Percentiles rank a stretch among this genome's conserved stretches.
phyloP scores from a whole-genome alignment of 2,113 vertebrate species.

The Cercocebus atys region DNA sequence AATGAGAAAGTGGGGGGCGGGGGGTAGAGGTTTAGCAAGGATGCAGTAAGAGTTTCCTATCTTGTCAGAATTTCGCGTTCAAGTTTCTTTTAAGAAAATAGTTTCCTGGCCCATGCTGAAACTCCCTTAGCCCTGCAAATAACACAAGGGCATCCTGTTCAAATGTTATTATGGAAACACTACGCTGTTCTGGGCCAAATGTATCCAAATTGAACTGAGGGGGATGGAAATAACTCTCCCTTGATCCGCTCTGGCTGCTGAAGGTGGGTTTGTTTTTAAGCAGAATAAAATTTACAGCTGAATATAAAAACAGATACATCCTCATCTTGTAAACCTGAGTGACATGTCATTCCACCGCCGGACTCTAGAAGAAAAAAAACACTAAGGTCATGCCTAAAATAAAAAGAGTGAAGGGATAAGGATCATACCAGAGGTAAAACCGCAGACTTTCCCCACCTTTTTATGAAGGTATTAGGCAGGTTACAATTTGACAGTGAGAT shows the following conservation, averaged over 20 bases:
- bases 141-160: slow-evolving; percentile 84
- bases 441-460: slow-evolving; percentile 84
- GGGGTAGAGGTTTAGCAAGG: background rate
- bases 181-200: slow-evolving; percentile 78
- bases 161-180: slow-evolving; percentile 84
- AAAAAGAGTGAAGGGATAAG: slow-evolving; percentile 84
- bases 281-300: slow-evolving; percentile 83
- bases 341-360: slow-evolving; percentile 82
- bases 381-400: slow-evolving; percentile 86
- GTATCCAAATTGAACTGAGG: slow-evolving; percentile 80
- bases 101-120: slow-evolving; percentile 83
- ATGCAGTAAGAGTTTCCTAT: slow-evolving; percentile 78
- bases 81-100: slow-evolving; percentile 83
- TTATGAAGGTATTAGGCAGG: slow-evolving; percentile 77
- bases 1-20: background rate
- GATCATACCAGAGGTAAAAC: slow-evolving; percentile 85
- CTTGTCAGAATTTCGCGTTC: slow-evolving; percentile 82
- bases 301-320: slow-evolving; percentile 86
- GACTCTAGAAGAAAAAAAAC: slow-evolving; percentile 79
- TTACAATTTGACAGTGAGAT: slow-evolving; percentile 63
- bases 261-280: slow-evolving; percentile 84
- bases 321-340: slow-evolving; percentile 83
- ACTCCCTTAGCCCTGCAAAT: slow-evolving; percentile 76
- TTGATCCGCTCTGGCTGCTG: slow-evolving; percentile 64
- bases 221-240: slow-evolving; percentile 81